Evolutionary conservation across 1,140 invertebrate genomes (phyloP).

Genomic region (Bursaphelenchus mucronatus): DNA sequence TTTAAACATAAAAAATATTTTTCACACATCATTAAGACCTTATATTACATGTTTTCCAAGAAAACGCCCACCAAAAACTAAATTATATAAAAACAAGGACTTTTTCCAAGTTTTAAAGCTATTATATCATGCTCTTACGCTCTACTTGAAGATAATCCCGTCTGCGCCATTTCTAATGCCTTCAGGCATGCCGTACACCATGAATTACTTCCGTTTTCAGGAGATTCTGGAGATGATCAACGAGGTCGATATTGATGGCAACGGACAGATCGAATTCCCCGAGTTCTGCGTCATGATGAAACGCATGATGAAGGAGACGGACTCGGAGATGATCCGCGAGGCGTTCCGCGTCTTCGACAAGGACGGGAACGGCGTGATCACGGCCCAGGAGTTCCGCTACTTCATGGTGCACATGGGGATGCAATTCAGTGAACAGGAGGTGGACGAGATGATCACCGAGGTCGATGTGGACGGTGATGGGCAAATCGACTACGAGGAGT

Average conservation of each 20-base stretch:
- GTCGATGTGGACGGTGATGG: slow-evolving; percentile 84
- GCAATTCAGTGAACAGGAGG: slow-evolving; percentile 95
- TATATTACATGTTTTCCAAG: too few relatives aligned
- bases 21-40: slow-evolving; percentile 30
- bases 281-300: slow-evolving; percentile 67
- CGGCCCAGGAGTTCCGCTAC: slow-evolving; percentile 67
- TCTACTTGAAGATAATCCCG: too few relatives aligned
- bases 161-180: too few relatives aligned
- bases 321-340: slow-evolving; percentile 61
- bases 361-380: slow-evolving; percentile 69
- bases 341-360: slow-evolving; percentile 61
- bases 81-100: too few relatives aligned
- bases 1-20: slow-evolving; percentile 98
- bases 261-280: slow-evolving; percentile 96
- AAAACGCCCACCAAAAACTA: too few relatives aligned
- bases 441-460: slow-evolving; percentile 96
- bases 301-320: slow-evolving; percentile 61
- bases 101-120: too few relatives aligned
- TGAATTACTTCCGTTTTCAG: slow-evolving; percentile 87
- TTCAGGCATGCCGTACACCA: slow-evolving; percentile 57
- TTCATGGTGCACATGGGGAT: slow-evolving; percentile 82
- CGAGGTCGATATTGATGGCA: slow-evolving; percentile 80
- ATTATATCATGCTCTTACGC: too few relatives aligned
- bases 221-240: slow-evolving; percentile 99
- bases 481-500: slow-evolving; percentile 60